These are phyloP conservation scores for Arbacia lixula DNA, from an alignment of 53 echinoderm and acorn worm genomes.

Conservation along the genomic window DNA sequence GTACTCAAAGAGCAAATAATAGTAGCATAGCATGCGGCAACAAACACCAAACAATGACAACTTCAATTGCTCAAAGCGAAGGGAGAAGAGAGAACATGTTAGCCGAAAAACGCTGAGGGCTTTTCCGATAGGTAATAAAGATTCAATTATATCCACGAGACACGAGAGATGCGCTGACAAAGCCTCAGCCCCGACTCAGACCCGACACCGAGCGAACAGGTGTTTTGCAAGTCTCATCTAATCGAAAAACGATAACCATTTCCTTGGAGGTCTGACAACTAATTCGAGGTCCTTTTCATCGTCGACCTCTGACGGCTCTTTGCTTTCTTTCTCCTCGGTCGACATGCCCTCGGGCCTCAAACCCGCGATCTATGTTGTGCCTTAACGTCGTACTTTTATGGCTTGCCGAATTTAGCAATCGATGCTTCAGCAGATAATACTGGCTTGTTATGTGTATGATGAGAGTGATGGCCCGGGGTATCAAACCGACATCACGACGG, in stretches of 20 bases:
- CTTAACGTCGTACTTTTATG: slow-evolving; percentile 21
- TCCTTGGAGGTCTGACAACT: slow-evolving; percentile 42
- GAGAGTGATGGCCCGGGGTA: slow-evolving; percentile 22
- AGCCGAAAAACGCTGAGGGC: slow-evolving; percentile 40
- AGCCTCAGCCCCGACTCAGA: not conserved
- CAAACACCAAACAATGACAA: slow-evolving; percentile 7
- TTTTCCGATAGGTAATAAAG: slow-evolving; percentile 48
- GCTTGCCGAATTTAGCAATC: slow-evolving; percentile 44
- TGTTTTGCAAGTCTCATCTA: slow-evolving; percentile 28
- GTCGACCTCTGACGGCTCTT: slow-evolving; percentile 9
- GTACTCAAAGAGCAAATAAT: no score
- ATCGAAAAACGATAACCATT: slow-evolving; percentile 57
- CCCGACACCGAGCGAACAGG: slow-evolving; percentile 10
- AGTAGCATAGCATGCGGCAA: not conserved
- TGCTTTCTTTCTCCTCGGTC: not conserved
- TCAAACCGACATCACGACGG: no score
- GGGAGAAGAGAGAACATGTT: slow-evolving; percentile 21
- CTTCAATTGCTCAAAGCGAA: not conserved
- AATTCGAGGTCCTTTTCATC: slow-evolving; percentile 18
- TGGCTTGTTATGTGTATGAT: not conserved
- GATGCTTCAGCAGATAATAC: slow-evolving; percentile 28
- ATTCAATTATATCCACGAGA: slow-evolving; percentile 37
- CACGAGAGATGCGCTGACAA: slow-evolving; percentile 20
- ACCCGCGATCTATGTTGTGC: slow-evolving; percentile 25
- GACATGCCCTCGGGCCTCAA: slow-evolving; percentile 14